Percentiles rank a stretch among this genome's conserved stretches.
Conservation (phyloP, 1,140 invertebrate species). For the Streblospio benedicti region DNA sequence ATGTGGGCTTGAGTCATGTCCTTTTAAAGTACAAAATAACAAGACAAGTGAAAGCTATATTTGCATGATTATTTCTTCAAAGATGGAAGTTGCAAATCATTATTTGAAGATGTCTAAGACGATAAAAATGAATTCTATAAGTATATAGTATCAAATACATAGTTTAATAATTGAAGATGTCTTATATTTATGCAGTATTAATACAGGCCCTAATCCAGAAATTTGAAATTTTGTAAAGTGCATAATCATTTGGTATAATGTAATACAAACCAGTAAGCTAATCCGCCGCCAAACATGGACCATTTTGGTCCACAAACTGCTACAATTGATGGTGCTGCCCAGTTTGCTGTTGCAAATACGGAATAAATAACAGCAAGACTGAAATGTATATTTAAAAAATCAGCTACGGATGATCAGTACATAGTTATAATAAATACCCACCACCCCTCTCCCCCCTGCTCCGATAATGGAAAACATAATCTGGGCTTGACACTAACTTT, state of each 20-base stretch:
- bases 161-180: neutral
- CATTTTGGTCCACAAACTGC: conserved; percentile 69
- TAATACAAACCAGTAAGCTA: conserved; percentile 54
- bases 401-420: neutral
- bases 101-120: neutral
- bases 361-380: conserved; percentile 79
- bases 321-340: conserved; percentile 81
- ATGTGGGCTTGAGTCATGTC: too few relatives aligned
- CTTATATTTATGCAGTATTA: neutral
- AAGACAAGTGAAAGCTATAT: too few relatives aligned
- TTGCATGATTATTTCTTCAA: too few relatives aligned
- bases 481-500: neutral
- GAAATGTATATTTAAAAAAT: conserved; percentile 22
- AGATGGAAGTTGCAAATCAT: neutral
- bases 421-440: neutral
- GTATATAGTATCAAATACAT: neutral
- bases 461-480: neutral
- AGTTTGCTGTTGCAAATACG: conserved; percentile 79
- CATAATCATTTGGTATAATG: neutral
- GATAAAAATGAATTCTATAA: neutral
- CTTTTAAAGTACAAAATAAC: too few relatives aligned
- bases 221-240: neutral
- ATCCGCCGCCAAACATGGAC: conserved; percentile 72
- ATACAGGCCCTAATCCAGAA: neutral
- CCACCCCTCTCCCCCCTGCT: neutral